phyloP scores from a whole-genome alignment of 2,888 invertebrate species.

The Koerneria pararmatus region DNA sequence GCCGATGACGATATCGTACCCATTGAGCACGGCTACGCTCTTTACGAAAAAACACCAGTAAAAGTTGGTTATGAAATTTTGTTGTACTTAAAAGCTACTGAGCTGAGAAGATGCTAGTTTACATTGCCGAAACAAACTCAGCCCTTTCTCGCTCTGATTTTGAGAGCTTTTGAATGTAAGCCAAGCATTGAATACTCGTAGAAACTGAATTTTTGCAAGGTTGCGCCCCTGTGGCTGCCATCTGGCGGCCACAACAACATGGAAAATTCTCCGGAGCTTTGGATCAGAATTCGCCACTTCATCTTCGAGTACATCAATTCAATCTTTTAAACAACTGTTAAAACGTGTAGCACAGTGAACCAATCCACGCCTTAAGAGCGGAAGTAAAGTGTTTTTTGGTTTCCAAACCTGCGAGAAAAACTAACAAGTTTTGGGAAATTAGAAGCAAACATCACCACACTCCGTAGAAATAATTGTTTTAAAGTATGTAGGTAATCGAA shows the following conservation, averaged over 20 bases:
- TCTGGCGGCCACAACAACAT: conserved; percentile 40
- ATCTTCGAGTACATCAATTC: conserved; percentile 30
- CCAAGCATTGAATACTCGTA: neutral
- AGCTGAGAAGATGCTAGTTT: neutral
- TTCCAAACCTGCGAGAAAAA: too few relatives aligned
- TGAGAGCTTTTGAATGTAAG: conserved; percentile 2
- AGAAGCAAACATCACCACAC: too few relatives aligned
- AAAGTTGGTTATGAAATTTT: neutral
- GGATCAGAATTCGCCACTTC: conserved; percentile 40
- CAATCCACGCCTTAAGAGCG: too few relatives aligned
- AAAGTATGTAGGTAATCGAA: too few relatives aligned
- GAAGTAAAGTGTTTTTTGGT: too few relatives aligned
- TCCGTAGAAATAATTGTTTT: too few relatives aligned
- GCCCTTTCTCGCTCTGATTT: too few relatives aligned
- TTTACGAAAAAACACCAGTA: conserved; percentile 25
- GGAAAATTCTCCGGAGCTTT: conserved; percentile 37
- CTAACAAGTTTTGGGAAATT: too few relatives aligned
- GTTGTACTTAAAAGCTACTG: neutral
- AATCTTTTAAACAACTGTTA: too few relatives aligned
- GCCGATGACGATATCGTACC: conserved; percentile 39
- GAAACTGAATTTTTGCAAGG: too few relatives aligned
- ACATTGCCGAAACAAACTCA: too few relatives aligned
- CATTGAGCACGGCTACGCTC: conserved; percentile 36
- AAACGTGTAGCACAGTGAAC: too few relatives aligned
- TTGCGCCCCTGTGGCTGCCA: conserved; percentile 39